Evolutionary conservation across 2,797 vertebrate species (phyloP).

Genomic region (Liparis tanakae): DNA sequence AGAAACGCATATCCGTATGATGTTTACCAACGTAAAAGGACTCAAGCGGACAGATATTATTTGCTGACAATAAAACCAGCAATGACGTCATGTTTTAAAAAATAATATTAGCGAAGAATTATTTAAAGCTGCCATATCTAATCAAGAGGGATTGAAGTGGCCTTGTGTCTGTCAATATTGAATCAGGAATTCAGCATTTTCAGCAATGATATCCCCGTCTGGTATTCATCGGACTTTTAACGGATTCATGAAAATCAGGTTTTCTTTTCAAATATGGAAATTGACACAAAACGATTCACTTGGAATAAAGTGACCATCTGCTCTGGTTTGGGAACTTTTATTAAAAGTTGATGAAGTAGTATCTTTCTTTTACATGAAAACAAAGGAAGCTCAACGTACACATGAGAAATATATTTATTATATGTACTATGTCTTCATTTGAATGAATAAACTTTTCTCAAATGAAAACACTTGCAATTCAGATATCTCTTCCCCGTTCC

Average conservation of each 20-base stretch:
- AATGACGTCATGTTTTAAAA: not conserved
- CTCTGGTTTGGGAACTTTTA: constrained; percentile 7
- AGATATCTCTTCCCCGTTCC: not conserved
- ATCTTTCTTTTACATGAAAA: constrained; percentile 23
- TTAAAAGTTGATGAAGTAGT: constrained; percentile 8
- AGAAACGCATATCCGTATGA: not conserved
- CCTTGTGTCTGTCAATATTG: not conserved
- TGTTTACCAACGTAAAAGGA: constrained; percentile 1
- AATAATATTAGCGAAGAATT: not conserved
- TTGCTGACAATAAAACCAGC: constrained; percentile 1
- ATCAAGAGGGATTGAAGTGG: not conserved
- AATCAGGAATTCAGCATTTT: not conserved
- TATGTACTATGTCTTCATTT: not conserved
- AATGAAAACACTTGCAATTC: not conserved
- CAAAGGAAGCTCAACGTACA: not conserved
- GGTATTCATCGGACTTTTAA: constrained; percentile 11
- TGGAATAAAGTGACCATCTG: constrained; percentile 41
- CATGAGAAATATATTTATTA: not conserved
- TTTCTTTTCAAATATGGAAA: constrained; percentile 45
- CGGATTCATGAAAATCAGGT: constrained; percentile 26
- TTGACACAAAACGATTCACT: constrained; percentile 10
- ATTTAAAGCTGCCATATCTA: not conserved
- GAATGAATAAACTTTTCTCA: not conserved
- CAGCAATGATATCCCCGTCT: not conserved
- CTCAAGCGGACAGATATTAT: not conserved